These are phyloP conservation scores for Mormoops blainvillei DNA, from an alignment of 2,113 vertebrate genomes.

Conservation along the genomic window DNA sequence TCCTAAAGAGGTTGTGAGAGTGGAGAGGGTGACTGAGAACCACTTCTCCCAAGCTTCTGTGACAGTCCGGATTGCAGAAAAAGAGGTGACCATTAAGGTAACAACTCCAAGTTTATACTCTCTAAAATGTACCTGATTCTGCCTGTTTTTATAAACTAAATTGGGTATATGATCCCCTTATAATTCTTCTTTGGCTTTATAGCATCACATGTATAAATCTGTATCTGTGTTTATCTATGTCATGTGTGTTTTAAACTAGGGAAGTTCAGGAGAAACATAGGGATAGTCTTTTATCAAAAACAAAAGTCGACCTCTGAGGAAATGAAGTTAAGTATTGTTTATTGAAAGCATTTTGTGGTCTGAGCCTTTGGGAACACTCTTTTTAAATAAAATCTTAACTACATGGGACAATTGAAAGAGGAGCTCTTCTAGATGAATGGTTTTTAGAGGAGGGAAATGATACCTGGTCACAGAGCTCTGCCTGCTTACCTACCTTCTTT, in stretches of 20 bases:
- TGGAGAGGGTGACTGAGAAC: slow-evolving; percentile 71
- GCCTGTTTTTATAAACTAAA: background rate
- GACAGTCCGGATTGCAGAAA: slow-evolving; percentile 81
- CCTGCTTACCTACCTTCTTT: background rate
- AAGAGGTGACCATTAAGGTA: slow-evolving; percentile 90
- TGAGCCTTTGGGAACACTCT: background rate
- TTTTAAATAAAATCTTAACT: background rate
- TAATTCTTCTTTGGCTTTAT: background rate
- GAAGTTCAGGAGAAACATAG: background rate
- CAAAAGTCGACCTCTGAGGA: background rate
- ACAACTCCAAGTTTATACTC: background rate
- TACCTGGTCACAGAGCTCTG: background rate
- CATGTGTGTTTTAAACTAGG: background rate
- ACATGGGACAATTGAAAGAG: background rate
- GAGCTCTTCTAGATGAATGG: background rate
- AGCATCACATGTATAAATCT: background rate
- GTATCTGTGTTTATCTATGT: background rate
- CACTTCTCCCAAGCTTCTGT: slow-evolving; percentile 81
- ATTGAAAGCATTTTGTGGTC: background rate
- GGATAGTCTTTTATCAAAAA: background rate
- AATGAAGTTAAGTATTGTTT: background rate
- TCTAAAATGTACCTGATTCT: background rate
- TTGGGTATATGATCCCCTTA: background rate
- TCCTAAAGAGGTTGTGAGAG: slow-evolving; percentile 77
- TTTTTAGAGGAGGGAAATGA: background rate